Base-by-base conservation (phyloP, 2,888 invertebrate species). In the Pandemis cinnamomeana region DNA sequence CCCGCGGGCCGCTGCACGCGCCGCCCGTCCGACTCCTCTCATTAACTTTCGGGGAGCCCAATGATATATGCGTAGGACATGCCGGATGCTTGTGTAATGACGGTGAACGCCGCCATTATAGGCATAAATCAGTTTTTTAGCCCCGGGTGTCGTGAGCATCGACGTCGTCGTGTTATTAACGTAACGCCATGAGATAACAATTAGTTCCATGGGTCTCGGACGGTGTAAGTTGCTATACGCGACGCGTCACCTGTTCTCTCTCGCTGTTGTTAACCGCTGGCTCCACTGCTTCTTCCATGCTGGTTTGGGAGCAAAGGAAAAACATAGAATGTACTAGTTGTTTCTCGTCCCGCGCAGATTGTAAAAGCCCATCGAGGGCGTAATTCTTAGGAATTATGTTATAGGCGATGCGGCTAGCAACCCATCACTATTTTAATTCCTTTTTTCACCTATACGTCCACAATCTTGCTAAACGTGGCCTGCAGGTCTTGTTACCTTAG, bases 1-100 rank as follows among this genome's bases (percentile, higher is more conserved):
- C 85, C 86, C 85, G 80, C 80, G 83, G 83, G 81, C 82, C 76
- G 62, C 61, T 74, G 75, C 76, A 76, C 73, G 82, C 81, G 82
- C 48, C 79, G 78, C 80, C 84, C 83, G 80, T 78, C 82, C 82
- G 82, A 82, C 85, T 83, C 85, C 85, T 86, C 87, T 91, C 92
- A 92, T 93, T 92, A 92, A 91, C 86, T 91, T 91, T 91, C 84
- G 89, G 89, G 86, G 85, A 86, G 88, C 84, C 82, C 84, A 86
- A 89, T 91, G 90, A 91, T 91, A 87, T 89, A 91, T 90, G 87
- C 83, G 81, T 83, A 85, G 88, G 88, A 87, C 86, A 86, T 86
- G 89, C 91, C 90, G 89, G 88, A 90, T 89, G 89, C 90, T 88
- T 86, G 85, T 84, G 81, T 92, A 92, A 92, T 92, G 87, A 89